Evolutionary conservation across 2,113 vertebrate genomes (phyloP).

Genomic region (Plectropomus leopardus): DNA sequence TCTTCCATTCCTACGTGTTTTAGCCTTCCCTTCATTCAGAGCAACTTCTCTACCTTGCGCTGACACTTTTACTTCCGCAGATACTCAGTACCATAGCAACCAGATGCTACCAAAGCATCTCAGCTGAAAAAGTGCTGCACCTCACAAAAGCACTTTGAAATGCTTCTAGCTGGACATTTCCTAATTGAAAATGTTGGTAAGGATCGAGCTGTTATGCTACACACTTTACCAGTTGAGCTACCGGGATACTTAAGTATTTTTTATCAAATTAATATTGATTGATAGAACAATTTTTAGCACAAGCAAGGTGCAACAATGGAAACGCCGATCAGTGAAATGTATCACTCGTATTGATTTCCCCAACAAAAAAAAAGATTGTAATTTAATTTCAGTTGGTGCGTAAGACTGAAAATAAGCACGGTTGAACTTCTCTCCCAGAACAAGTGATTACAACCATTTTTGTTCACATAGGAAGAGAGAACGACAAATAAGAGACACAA

Average conservation of each 20-base stretch:
- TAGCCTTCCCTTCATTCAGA: too few relatives aligned
- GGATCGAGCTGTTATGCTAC: too few relatives aligned
- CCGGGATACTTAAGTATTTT: not conserved
- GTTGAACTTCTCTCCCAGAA: not conserved
- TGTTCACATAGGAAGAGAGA: conserved; percentile 1
- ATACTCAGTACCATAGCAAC: too few relatives aligned
- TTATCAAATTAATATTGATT: not conserved
- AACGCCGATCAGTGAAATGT: not conserved
- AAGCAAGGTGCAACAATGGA: not conserved
- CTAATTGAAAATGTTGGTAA: too few relatives aligned
- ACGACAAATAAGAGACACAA: conserved; percentile 5
- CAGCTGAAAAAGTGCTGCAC: too few relatives aligned
- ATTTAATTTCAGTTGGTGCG: not conserved
- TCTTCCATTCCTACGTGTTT: too few relatives aligned
- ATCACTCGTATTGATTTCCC: not conserved
- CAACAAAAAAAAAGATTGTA: not conserved
- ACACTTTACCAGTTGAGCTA: too few relatives aligned
- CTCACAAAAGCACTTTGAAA: too few relatives aligned
- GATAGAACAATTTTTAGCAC: not conserved
- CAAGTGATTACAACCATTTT: conserved; percentile 5
- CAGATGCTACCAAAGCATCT: too few relatives aligned
- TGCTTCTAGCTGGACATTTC: too few relatives aligned
- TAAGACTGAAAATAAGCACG: not conserved
- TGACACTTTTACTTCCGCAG: too few relatives aligned
- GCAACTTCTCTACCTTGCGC: too few relatives aligned